Conservation (phyloP, 23 tunicate species). For the Halocynthia aurantium region DNA sequence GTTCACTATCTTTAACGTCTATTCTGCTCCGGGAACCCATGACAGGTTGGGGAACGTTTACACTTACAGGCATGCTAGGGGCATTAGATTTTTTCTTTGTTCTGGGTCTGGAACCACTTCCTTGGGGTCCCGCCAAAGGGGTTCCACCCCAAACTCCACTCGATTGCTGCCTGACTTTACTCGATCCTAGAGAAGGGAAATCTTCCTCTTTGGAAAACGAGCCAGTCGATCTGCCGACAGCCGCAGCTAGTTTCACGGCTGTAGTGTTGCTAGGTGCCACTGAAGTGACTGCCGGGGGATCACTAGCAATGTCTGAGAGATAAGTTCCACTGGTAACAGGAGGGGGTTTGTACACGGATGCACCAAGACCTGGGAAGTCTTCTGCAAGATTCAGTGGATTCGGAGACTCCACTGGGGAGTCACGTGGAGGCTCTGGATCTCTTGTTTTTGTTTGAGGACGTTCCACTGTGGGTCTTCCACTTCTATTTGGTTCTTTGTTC, state of each 20-base stretch:
- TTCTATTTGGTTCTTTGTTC: slow-evolving; percentile 3
- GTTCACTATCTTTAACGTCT: slow-evolving; percentile 3
- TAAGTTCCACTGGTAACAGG: background rate
- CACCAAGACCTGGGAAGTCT: slow-evolving; percentile 27
- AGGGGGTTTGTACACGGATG: background rate
- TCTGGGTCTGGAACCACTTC: background rate
- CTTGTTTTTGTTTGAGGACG: slow-evolving; percentile 8
- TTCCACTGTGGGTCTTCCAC: background rate
- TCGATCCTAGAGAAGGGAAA: slow-evolving; percentile 9
- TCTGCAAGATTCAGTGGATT: background rate
- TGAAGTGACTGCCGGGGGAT: background rate
- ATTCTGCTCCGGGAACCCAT: background rate
- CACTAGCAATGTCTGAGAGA: background rate
- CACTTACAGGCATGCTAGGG: slow-evolving; percentile 18
- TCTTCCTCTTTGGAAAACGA: background rate
- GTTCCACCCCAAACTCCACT: background rate
- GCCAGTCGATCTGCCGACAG: slow-evolving; percentile 16
- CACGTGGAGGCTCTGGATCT: slow-evolving; percentile 4
- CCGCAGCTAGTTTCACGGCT: slow-evolving; percentile 5
- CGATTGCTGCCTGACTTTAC: background rate
- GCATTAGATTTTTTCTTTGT: background rate
- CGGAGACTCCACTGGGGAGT: slow-evolving; percentile 1
- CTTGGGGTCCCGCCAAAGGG: background rate
- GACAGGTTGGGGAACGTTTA: slow-evolving; percentile 2
- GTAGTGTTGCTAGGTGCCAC: background rate